phyloP scores from a whole-genome alignment of 2,888 invertebrate species.

The Hyppa rectilinea region DNA sequence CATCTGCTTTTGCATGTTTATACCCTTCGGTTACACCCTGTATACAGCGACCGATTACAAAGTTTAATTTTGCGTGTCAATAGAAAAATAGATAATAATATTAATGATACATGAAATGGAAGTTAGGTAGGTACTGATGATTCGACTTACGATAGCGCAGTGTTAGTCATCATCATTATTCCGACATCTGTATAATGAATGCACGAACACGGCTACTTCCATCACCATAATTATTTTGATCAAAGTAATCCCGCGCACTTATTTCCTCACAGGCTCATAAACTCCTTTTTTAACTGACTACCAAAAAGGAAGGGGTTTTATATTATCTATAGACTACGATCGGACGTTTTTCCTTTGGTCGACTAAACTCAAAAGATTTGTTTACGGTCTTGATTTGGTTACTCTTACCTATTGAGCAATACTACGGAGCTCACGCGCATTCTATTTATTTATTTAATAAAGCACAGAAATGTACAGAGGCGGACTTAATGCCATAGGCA shows the following conservation, averaged over 20 bases:
- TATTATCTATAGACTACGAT: too few species aligned
- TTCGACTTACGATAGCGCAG: conserved; percentile 29
- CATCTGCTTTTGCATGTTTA: too few species aligned
- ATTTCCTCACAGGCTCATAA: not conserved
- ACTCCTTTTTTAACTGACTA: conserved; percentile 5
- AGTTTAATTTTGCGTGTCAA: conserved; percentile 35
- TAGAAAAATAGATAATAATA: conserved; percentile 18
- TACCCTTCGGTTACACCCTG: too few species aligned
- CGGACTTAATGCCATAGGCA: too few species aligned
- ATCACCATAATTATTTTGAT: conserved; percentile 15
- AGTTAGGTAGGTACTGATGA: conserved; percentile 28
- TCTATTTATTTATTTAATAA: too few species aligned
- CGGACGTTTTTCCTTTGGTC: not conserved
- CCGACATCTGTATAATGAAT: conserved; percentile 39
- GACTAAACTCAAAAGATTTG: not conserved
- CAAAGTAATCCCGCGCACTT: conserved; percentile 13
- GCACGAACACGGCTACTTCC: conserved; percentile 26
- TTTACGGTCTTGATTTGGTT: not conserved
- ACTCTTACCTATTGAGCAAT: not conserved
- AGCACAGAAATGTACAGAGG: too few species aligned
- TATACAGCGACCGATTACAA: not conserved
- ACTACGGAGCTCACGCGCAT: not conserved
- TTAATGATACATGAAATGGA: conserved; percentile 39
- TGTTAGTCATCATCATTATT: conserved; percentile 42
- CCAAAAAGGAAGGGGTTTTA: too few species aligned